phyloP scores from a whole-genome alignment of 1,140 invertebrate species.

The Octopus sinensis region DNA sequence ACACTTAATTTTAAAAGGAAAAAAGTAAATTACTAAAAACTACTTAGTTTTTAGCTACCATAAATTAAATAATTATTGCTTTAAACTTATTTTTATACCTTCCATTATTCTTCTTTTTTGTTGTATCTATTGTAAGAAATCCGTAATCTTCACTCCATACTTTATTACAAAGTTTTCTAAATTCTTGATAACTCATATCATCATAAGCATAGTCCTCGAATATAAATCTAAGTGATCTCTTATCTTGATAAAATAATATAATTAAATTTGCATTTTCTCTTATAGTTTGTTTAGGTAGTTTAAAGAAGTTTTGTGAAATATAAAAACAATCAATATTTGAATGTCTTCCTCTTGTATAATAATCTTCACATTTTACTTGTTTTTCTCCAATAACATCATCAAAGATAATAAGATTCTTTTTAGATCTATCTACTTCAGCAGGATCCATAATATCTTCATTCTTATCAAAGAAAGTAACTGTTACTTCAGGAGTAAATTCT shows the following conservation, averaged over 20 bases:
- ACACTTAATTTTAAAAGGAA: background rate
- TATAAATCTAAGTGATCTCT: conserved; percentile 11
- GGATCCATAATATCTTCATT: background rate
- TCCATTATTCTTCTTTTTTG: conserved; percentile 6
- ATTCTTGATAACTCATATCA: conserved; percentile 15
- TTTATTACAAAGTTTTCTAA: conserved; percentile 17
- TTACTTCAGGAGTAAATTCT: background rate
- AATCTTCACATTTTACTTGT: conserved; percentile 3
- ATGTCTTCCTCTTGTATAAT: background rate
- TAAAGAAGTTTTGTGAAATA: conserved; percentile 1
- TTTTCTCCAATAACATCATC: conserved; percentile 1
- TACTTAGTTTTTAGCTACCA: background rate
- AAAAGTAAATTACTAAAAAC: background rate
- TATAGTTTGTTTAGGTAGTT: conserved; percentile 16
- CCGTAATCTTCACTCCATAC: conserved; percentile 11
- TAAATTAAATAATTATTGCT: background rate
- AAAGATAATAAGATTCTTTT: background rate
- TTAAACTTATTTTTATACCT: conserved; percentile 9
- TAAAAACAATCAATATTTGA: conserved; percentile 4
- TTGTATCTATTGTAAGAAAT: conserved; percentile 16
- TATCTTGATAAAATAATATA: conserved; percentile 16
- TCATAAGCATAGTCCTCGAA: conserved; percentile 11
- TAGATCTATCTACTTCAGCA: background rate
- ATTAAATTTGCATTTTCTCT: conserved; percentile 22
- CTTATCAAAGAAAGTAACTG: background rate